Evolutionary conservation across 64 coral and sea anemone species (phyloP).

Genomic region (Orbicella faveolata): DNA sequence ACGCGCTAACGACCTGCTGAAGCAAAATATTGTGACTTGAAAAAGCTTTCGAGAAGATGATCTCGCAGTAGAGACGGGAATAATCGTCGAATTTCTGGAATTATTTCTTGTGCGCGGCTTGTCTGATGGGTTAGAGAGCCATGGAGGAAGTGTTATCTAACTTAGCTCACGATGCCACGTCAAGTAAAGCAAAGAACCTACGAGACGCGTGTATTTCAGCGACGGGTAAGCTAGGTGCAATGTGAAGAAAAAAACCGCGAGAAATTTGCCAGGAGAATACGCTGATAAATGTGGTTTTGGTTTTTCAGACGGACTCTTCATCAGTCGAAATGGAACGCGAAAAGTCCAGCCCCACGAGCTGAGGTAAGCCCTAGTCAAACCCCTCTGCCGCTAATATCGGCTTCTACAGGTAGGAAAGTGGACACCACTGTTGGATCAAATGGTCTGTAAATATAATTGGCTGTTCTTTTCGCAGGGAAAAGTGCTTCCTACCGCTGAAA

Average conservation of each 20-base stretch:
- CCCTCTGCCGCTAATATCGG: conserved; percentile 29
- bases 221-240: conserved; percentile 67
- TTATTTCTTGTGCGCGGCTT: neutral
- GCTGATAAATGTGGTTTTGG: conserved; percentile 37
- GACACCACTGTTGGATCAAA: conserved; percentile 41
- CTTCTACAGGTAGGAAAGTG: conserved; percentile 16
- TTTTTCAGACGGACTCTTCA: conserved; percentile 78
- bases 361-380: conserved; percentile 44
- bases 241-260: neutral
- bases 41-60: conserved; percentile 3
- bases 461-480: conserved; percentile 59
- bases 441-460: conserved; percentile 17
- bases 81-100: conserved; percentile 17
- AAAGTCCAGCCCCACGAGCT: conserved; percentile 84
- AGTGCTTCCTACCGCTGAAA: conserved; percentile 93
- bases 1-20: conserved; percentile 31
- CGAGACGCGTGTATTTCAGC: conserved; percentile 83
- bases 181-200: conserved; percentile 72
- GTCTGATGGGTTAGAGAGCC: conserved; percentile 47
- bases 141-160: conserved; percentile 86
- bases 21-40: conserved; percentile 48
- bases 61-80: neutral
- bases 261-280: neutral
- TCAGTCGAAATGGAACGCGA: conserved; percentile 76
- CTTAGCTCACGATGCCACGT: conserved; percentile 87